Conservation (phyloP, 2,797 vertebrate genomes). For the Columba guinea region DNA sequence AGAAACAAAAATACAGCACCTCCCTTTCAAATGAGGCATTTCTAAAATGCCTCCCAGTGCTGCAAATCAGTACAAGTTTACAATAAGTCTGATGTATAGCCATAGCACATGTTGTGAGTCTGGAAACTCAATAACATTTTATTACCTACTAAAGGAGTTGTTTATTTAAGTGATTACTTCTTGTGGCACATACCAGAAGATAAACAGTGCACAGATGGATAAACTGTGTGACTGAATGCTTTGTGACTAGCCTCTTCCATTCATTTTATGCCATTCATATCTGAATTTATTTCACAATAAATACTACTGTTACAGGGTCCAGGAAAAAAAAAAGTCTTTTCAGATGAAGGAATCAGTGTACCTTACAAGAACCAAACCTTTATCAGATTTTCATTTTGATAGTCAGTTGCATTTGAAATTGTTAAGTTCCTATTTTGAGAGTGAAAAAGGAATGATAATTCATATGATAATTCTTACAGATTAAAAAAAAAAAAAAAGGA, state of each 20-base stretch:
- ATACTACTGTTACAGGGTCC: not conserved
- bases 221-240: not conserved
- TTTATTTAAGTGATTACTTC: slow-evolving; percentile 55
- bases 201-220: slow-evolving; percentile 7
- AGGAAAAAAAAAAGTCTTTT: not conserved
- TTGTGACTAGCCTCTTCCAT: not conserved
- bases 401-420: not conserved
- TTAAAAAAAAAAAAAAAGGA: not conserved
- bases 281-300: slow-evolving; percentile 24
- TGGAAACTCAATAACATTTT: slow-evolving; percentile 57
- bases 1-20: not conserved
- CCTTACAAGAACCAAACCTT: not conserved
- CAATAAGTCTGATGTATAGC: slow-evolving; percentile 49
- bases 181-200: slow-evolving; percentile 12
- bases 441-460: slow-evolving; percentile 14
- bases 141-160: slow-evolving; percentile 35
- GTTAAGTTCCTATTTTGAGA: not conserved
- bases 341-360: not conserved
- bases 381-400: not conserved
- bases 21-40: slow-evolving; percentile 14
- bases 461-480: not conserved
- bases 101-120: not conserved
- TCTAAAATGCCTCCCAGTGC: slow-evolving; percentile 9
- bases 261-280: slow-evolving; percentile 25
- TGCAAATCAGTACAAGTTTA: slow-evolving; percentile 45